phyloP scores from a whole-genome alignment of 2,113 vertebrate genomes.

The Muntiacus reevesi region DNA sequence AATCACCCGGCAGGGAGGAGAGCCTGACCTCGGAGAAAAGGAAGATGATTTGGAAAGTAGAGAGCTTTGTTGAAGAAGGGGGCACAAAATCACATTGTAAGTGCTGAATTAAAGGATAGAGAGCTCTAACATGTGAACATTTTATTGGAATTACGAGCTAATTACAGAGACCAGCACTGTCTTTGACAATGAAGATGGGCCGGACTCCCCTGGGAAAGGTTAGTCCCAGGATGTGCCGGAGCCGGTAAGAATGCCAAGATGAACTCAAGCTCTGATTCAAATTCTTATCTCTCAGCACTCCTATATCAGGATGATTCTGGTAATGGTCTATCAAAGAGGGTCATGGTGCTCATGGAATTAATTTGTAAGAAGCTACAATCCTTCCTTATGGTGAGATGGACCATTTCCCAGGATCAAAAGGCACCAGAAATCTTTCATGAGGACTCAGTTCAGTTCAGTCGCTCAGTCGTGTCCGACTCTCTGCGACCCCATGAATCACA shows the following conservation, averaged over 20 bases:
- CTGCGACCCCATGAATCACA: too few species aligned
- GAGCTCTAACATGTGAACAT: rapidly evolving
- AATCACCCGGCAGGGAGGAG: background rate
- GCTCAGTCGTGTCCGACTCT: too few species aligned
- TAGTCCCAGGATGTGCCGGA: background rate
- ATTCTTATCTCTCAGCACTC: background rate
- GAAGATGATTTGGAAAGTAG: background rate
- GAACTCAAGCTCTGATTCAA: background rate
- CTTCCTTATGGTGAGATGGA: background rate
- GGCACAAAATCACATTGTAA: background rate
- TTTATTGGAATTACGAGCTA: background rate
- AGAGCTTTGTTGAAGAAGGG: background rate
- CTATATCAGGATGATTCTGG: background rate
- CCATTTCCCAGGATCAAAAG: background rate
- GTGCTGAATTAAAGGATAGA: too few species aligned
- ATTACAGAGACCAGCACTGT: background rate
- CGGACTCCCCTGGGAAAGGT: background rate
- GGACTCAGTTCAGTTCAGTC: too few species aligned
- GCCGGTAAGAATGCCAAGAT: rapidly evolving
- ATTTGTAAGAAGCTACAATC: background rate
- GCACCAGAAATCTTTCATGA: background rate
- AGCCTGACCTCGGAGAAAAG: background rate
- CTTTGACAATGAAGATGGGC: background rate
- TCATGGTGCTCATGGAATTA: rapidly evolving
- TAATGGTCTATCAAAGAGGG: background rate